These are phyloP conservation scores for Phymastichus coffea DNA, from an alignment of 1,140 invertebrate genomes.

Conservation along the genomic window DNA sequence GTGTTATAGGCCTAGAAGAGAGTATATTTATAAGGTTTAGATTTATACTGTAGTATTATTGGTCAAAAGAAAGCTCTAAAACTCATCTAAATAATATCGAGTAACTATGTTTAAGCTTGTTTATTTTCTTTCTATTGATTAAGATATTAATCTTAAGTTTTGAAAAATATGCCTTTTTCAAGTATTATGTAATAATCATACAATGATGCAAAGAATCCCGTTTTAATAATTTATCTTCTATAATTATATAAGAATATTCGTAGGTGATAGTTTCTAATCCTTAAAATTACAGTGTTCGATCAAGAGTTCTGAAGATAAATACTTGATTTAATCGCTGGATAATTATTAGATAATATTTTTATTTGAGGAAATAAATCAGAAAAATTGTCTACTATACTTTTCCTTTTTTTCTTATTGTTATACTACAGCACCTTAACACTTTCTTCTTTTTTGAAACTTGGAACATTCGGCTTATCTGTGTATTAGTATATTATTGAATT, in stretches of 20 bases:
- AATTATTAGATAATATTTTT: neutral
- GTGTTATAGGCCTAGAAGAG: conserved; percentile 10
- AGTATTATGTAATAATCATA: neutral
- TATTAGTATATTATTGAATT: neutral
- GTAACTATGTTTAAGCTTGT: conserved; percentile 1
- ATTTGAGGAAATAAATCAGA: neutral
- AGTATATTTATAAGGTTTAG: neutral
- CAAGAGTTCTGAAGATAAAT: neutral
- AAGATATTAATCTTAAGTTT: neutral
- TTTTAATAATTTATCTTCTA: neutral
- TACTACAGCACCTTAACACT: neutral
- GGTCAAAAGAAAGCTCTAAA: neutral
- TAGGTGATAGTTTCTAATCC: neutral
- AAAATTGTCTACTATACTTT: neutral
- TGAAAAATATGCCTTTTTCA: conserved; percentile 12
- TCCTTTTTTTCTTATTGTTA: neutral
- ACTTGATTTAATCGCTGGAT: neutral
- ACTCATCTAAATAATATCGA: conserved; percentile 6
- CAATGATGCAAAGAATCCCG: neutral
- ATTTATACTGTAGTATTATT: neutral
- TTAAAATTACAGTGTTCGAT: neutral
- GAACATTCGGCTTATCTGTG: neutral
- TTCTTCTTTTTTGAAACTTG: neutral
- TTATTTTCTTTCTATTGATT: neutral
- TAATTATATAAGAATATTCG: neutral